These are phyloP conservation scores for Catharus bicknelli DNA, from an alignment of 2,113 vertebrate species.

Conservation along the genomic window DNA sequence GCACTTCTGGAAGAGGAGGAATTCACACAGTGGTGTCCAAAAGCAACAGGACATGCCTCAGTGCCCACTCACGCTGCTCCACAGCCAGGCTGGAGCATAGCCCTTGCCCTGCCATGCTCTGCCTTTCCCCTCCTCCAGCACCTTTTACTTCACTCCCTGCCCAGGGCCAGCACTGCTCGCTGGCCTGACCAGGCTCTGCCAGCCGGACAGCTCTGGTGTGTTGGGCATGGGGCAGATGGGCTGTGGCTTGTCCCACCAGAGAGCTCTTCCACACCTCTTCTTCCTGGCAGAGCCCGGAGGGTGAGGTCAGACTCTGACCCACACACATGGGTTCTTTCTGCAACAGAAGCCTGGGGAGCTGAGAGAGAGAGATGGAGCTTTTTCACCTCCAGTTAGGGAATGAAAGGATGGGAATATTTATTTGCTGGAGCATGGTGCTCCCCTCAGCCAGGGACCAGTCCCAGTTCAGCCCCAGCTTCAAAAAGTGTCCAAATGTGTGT, in stretches of 20 bases:
- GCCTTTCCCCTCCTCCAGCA: background rate
- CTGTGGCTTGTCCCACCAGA: background rate
- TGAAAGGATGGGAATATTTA: background rate
- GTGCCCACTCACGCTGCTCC: background rate
- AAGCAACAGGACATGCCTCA: background rate
- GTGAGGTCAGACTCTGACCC: background rate
- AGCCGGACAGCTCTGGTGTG: background rate
- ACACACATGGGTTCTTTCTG: background rate
- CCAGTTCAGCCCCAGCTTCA: background rate
- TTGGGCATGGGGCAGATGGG: background rate
- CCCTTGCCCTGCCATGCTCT: background rate
- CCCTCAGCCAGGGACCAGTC: background rate
- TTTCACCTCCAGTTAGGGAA: background rate
- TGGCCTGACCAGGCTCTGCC: background rate
- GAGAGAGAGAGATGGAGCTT: background rate
- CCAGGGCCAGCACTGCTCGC: fast-evolving
- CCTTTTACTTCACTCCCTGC: background rate
- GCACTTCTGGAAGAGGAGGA: background rate
- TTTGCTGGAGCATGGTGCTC: background rate
- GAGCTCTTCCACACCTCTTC: background rate
- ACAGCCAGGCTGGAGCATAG: background rate
- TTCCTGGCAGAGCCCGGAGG: background rate
- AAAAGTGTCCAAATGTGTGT: background rate
- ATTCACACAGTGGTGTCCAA: background rate
- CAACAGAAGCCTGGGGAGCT: background rate